Evolutionary conservation across 2,113 vertebrate species (phyloP).

Genomic region (Syngnathus scovelli): DNA sequence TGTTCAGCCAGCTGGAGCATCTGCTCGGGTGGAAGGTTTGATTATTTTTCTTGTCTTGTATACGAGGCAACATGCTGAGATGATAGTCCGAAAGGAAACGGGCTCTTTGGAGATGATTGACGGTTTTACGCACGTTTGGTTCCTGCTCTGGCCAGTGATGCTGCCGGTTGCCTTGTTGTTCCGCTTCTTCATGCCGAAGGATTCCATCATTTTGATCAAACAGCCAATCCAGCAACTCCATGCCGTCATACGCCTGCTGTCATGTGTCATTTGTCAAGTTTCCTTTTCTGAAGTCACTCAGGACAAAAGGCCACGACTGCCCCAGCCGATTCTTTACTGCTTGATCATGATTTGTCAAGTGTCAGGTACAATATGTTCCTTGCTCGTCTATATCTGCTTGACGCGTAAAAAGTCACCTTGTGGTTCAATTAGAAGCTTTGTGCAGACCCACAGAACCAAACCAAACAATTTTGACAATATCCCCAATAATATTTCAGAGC

Average conservation of each 20-base stretch:
- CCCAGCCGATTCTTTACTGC: conserved; percentile 18
- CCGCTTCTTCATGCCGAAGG: conserved; percentile 73
- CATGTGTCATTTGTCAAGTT: conserved; percentile 17
- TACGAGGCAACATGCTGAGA: conserved; percentile 4
- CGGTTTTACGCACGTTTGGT: conserved; percentile 66
- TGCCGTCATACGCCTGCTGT: conserved; percentile 52
- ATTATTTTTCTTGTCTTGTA: conserved; percentile 6
- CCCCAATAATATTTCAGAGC: too few species aligned
- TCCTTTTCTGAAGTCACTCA: neutral
- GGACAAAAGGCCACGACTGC: conserved; percentile 6
- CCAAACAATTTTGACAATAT: too few species aligned
- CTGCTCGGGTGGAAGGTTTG: conserved; percentile 40
- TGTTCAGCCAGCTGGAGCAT: conserved; percentile 70
- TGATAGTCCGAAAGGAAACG: neutral
- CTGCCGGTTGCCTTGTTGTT: conserved; percentile 41
- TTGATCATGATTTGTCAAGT: neutral
- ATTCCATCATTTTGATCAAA: conserved; percentile 85
- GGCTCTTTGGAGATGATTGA: neutral
- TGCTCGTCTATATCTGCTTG: too few species aligned
- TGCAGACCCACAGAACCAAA: too few species aligned
- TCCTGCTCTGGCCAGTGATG: conserved; percentile 63
- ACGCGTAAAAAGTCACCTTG: too few species aligned
- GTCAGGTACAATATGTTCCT: too few species aligned
- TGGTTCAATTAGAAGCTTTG: too few species aligned
- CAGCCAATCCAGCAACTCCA: conserved; percentile 86